These are phyloP conservation scores for Merluccius polli DNA, from an alignment of 2,797 vertebrate species.

Conservation along the genomic window DNA sequence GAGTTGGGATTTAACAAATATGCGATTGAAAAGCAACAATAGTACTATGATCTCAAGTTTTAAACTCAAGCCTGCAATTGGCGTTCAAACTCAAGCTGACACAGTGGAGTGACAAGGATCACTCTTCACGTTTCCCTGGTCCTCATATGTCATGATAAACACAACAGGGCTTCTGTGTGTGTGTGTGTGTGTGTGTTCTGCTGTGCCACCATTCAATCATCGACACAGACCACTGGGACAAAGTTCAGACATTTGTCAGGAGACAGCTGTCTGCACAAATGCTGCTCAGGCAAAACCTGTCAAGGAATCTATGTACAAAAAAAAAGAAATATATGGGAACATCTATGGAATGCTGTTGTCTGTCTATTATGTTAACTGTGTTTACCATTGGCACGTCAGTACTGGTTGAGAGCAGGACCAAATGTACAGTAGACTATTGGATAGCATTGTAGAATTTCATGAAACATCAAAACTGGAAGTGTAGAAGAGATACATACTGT, in stretches of 20 bases:
- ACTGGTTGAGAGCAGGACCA: slow-evolving; percentile 70
- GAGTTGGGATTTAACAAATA: slow-evolving; percentile 19
- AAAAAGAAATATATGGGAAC: slow-evolving; percentile 19
- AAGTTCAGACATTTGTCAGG: slow-evolving; percentile 23
- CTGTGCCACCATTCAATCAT: slow-evolving; percentile 40
- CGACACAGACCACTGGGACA: slow-evolving; percentile 32
- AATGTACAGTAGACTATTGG: slow-evolving; percentile 42
- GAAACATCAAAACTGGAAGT: slow-evolving; percentile 33
- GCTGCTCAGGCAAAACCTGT: slow-evolving; percentile 35
- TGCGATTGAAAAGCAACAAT: slow-evolving; percentile 41
- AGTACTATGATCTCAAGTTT: slow-evolving; percentile 55
- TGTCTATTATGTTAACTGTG: slow-evolving; percentile 34
- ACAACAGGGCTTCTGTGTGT: background rate
- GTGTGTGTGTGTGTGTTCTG: slow-evolving; percentile 42
- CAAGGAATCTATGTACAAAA: slow-evolving; percentile 54
- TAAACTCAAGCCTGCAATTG: background rate
- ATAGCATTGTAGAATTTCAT: slow-evolving; percentile 46
- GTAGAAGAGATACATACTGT: slow-evolving; percentile 36
- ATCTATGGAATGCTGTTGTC: slow-evolving; percentile 52
- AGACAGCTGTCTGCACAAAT: slow-evolving; percentile 17
- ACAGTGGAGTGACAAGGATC: too few species aligned
- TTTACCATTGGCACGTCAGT: slow-evolving; percentile 40
- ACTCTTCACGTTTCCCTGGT: too few species aligned
- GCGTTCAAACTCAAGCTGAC: background rate
- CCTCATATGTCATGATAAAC: background rate